Conservation (phyloP, 37 sponge, comb jelly and placozoan genomes). For the Bolinopsis microptera region DNA sequence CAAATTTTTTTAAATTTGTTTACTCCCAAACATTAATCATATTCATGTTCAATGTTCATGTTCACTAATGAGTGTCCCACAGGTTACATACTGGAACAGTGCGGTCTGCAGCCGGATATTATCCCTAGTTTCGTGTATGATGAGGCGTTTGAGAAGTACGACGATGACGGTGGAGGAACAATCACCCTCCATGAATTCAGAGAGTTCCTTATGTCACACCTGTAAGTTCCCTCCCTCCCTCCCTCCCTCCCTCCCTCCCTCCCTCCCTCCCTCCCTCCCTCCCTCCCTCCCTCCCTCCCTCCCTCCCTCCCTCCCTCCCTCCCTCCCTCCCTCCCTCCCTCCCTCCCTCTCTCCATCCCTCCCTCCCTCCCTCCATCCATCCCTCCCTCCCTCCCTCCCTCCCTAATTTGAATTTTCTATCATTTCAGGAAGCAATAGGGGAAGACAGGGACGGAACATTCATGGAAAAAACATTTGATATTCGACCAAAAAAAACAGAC, state of each 20-base stretch:
- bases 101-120: constrained; percentile 20
- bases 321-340: background rate
- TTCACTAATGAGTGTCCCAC: no score
- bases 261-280: background rate
- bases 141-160: constrained; percentile 6
- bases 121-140: constrained; percentile 10
- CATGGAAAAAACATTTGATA: no score
- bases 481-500: no score
- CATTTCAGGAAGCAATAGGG: no score
- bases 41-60: no score
- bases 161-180: constrained; percentile 9
- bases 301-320: background rate
- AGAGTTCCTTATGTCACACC: background rate
- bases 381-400: no score
- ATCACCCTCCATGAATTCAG: background rate
- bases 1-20: background rate
- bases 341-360: no score
- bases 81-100: constrained; percentile 30
- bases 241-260: background rate
- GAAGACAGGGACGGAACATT: no score
- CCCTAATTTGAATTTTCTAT: no score
- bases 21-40: no score
- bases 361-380: no score
- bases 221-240: background rate
- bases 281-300: background rate